These are phyloP conservation scores for Pentalonia nigronervosa DNA, from an alignment of 1,140 invertebrate species.

Conservation along the genomic window DNA sequence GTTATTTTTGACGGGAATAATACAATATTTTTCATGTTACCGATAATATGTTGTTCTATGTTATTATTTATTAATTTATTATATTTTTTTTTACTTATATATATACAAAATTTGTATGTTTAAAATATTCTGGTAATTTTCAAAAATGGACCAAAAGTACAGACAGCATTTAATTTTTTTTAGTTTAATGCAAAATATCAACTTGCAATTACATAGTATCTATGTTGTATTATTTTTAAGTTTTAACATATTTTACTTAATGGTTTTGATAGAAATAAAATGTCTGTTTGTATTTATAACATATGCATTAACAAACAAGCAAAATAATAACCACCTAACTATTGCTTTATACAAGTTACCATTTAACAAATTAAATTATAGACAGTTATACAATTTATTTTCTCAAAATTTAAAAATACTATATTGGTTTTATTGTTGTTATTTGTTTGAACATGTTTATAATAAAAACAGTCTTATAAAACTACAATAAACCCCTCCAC, in stretches of 20 bases:
- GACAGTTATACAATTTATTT: conserved; percentile 4
- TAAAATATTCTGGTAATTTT: conserved; percentile 17
- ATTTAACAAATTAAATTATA: conserved; percentile 12
- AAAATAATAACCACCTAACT: conserved; percentile 5
- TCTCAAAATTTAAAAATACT: not conserved
- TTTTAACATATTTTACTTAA: not conserved
- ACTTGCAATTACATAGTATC: not conserved
- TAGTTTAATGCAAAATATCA: not conserved
- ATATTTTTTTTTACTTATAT: not conserved
- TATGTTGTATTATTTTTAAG: not conserved
- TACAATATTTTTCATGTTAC: conserved; percentile 54
- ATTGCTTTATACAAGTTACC: conserved; percentile 3
- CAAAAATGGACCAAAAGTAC: not conserved
- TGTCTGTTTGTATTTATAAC: not conserved
- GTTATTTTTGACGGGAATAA: conserved; percentile 28
- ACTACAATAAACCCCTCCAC: conserved; percentile 15
- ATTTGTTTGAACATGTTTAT: not conserved
- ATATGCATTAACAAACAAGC: not conserved
- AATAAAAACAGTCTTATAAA: conserved; percentile 46
- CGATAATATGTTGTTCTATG: conserved; percentile 24
- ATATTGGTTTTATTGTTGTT: conserved; percentile 22
- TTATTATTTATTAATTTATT: conserved; percentile 21
- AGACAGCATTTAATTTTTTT: not conserved
- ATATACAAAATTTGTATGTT: not conserved
- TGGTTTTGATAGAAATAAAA: conserved; percentile 2